Conservation (phyloP, 2,888 invertebrate genomes). For the Scrobipalpa atriplicella region DNA sequence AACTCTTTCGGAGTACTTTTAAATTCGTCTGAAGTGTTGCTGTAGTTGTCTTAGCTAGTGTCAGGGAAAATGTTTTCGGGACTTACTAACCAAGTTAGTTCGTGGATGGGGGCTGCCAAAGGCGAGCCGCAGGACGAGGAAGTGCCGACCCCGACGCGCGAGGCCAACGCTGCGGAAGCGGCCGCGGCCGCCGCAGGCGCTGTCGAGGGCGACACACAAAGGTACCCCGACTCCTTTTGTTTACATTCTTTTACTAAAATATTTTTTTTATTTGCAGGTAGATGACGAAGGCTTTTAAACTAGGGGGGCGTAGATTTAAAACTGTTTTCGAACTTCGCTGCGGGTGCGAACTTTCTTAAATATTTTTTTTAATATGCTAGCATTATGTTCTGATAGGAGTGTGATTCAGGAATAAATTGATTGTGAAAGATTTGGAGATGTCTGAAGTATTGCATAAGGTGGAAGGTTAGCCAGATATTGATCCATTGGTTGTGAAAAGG, state of each 20-base stretch:
- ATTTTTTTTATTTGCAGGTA: constrained; percentile 14
- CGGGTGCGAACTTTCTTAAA: constrained; percentile 20
- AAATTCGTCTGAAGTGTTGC: constrained; percentile 60
- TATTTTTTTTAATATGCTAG: neutral
- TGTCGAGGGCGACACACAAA: constrained; percentile 70
- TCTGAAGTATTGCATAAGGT: constrained; percentile 23
- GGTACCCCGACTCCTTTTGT: constrained; percentile 57
- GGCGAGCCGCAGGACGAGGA: constrained; percentile 90
- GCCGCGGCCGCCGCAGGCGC: constrained; percentile 51
- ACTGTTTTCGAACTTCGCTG: constrained; percentile 14
- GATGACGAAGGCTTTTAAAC: neutral
- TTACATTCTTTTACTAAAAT: constrained; percentile 49
- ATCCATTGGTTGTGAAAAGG: constrained; percentile 33
- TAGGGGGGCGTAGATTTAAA: neutral
- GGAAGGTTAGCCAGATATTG: constrained; percentile 32
- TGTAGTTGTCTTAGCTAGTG: constrained; percentile 75
- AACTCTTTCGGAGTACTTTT: constrained; percentile 71
- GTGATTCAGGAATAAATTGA: neutral
- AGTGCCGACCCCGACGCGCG: constrained; percentile 87
- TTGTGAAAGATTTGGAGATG: neutral
- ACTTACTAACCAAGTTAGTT: constrained; percentile 94
- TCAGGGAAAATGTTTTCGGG: constrained; percentile 92
- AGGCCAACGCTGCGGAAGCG: constrained; percentile 58
- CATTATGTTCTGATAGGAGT: neutral
- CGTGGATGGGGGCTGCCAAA: constrained; percentile 93